Evolutionary conservation across 2,888 invertebrate genomes (phyloP).

Genomic region (Ecliptopera silaceata): DNA sequence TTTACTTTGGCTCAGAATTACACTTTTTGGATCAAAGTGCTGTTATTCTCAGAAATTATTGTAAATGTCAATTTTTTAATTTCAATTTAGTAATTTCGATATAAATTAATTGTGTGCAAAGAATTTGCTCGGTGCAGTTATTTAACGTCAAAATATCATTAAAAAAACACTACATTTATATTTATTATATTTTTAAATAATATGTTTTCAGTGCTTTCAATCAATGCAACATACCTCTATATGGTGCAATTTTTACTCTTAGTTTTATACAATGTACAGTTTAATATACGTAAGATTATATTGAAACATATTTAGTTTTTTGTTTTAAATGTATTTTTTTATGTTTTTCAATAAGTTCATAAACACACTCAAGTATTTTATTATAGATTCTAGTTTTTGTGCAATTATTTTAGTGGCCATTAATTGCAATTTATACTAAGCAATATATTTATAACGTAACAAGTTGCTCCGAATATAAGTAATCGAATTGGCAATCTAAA

Average conservation of each 20-base stretch:
- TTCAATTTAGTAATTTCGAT: too few relatives aligned
- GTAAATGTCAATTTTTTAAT: too few relatives aligned
- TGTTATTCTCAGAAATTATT: too few relatives aligned
- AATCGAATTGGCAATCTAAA: background rate
- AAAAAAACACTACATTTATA: too few relatives aligned
- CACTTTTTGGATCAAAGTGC: too few relatives aligned
- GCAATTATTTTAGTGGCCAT: background rate
- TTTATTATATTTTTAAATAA: too few relatives aligned
- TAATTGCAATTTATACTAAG: background rate
- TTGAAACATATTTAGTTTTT: too few relatives aligned
- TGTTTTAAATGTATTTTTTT: too few relatives aligned
- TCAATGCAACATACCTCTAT: background rate
- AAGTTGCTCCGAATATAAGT: background rate
- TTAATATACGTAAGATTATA: background rate
- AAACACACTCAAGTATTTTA: background rate
- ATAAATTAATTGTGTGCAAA: too few relatives aligned
- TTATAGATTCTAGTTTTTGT: background rate
- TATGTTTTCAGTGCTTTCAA: background rate
- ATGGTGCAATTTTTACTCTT: background rate
- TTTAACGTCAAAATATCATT: too few relatives aligned
- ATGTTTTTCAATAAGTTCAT: background rate
- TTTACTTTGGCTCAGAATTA: too few relatives aligned
- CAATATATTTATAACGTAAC: background rate
- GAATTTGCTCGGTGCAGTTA: too few relatives aligned
- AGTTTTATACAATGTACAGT: background rate